Evolutionary conservation across 2,888 invertebrate species (phyloP), one percentile per base, ranked within the genome.

Genomic region (Pachycephus smyrnensis): DNA sequence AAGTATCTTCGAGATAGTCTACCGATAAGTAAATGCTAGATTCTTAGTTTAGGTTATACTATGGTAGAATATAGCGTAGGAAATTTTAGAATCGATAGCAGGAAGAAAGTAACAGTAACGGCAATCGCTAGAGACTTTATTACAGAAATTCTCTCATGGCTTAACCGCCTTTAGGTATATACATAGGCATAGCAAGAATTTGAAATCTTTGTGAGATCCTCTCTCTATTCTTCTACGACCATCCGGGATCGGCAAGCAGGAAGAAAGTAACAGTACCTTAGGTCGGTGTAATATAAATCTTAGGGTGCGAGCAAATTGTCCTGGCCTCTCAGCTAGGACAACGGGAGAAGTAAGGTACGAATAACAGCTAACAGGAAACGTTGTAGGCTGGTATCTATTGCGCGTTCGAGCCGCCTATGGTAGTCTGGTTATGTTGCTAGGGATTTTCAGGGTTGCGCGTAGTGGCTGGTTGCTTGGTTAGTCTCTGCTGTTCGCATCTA

Each of bases 281-380:
- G 73, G 31, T 75, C 33, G 77, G 73, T 77, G 73, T 76, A 84
- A 84, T 86, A 88, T 90, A 89, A 90, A 89, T 89, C 89, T 88
- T 81, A 81, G 82, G 86, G 86, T 84, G 85, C 86, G 86, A 90
- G 90, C 88, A 90, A 90, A 90, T 90, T 88, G 89, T 87, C 86
- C 83, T 82, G 83, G 81, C 77, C 82, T 33, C 71, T 15, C 71
- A 85, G 87, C 85, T 88, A 85, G 86, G 88, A 85, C 83, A 84
- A 86, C 85, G 86, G 82, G 79, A 81, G 82, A 81, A 81, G 78
- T 78, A 71, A 71, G 75, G 75, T 83, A 85, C 84, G 83, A 87
- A 87, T 85, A 86, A 85, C 87, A 88, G 84, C 85, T 88, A 89
- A 89, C 89, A 89, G 89, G 89, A 89, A 89, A 89, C 88, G 88